phyloP scores from a whole-genome alignment of 2,888 invertebrate genomes.

The Crossocerus cetratus region DNA sequence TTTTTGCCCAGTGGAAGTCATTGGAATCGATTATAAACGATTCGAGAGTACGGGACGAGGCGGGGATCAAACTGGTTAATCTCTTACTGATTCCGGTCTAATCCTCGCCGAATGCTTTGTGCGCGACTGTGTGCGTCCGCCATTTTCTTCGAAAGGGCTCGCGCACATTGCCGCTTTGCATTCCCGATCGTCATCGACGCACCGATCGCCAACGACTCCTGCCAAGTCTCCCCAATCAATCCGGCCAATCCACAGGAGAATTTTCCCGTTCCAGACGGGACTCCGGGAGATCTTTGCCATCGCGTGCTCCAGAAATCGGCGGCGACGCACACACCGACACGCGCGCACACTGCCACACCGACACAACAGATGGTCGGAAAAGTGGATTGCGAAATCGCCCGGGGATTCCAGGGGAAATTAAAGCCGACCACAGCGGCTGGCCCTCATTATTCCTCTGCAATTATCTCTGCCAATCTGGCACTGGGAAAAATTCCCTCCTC shows the following conservation, averaged over 20 bases:
- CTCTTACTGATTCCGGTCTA: conserved; percentile 50
- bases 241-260: too few relatives aligned
- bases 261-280: too few relatives aligned
- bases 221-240: too few relatives aligned
- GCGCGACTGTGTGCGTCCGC: conserved; percentile 67
- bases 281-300: too few relatives aligned
- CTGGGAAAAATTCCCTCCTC: neutral
- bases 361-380: conserved; percentile 30
- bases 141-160: conserved; percentile 74
- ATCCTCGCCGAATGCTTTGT: conserved; percentile 65
- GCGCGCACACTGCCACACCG: neutral
- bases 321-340: conserved; percentile 13
- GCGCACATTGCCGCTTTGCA: conserved; percentile 51
- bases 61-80: too few relatives aligned
- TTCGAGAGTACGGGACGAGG: too few relatives aligned
- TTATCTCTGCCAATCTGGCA: neutral
- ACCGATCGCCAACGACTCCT: too few relatives aligned
- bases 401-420: conserved; percentile 6
- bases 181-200: neutral
- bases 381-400: conserved; percentile 27
- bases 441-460: neutral
- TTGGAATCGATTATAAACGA: too few relatives aligned
- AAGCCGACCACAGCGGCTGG: neutral
- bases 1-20: too few relatives aligned
- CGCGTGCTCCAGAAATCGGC: too few relatives aligned